These are phyloP conservation scores for Pangasius larnaudii DNA, from an alignment of 2,797 vertebrate genomes.

Conservation along the genomic window DNA sequence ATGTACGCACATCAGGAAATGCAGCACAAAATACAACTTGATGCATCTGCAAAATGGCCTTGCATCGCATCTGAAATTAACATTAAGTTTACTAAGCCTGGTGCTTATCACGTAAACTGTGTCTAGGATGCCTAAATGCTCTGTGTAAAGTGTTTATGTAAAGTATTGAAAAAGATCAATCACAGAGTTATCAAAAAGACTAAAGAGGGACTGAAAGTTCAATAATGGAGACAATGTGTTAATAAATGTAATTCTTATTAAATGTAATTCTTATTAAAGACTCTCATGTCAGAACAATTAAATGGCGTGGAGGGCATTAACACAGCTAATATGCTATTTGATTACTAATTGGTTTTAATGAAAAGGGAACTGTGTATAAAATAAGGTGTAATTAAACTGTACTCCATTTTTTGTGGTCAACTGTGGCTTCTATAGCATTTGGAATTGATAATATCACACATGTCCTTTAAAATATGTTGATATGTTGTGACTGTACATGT, in stretches of 20 bases:
- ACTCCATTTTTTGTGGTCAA: neutral
- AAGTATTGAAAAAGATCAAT: neutral
- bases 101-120: neutral
- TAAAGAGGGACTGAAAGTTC: neutral
- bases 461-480: neutral
- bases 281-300: neutral
- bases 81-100: neutral
- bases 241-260: neutral
- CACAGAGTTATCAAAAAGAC: neutral
- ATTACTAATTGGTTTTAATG: neutral
- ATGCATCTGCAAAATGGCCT: neutral
- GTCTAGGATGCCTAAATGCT: neutral
- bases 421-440: neutral
- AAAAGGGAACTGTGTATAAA: neutral
- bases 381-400: neutral
- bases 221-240: neutral
- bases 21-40: neutral
- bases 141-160: neutral
- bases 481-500: neutral
- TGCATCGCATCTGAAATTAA: neutral
- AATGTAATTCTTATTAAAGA: no score
- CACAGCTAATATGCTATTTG: neutral
- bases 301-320: neutral
- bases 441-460: neutral
- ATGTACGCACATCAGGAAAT: neutral